Evolutionary conservation across 2,797 vertebrate genomes (phyloP), one percentile per base, ranked within the genome.

Genomic region (Mionectes olivaceus): DNA sequence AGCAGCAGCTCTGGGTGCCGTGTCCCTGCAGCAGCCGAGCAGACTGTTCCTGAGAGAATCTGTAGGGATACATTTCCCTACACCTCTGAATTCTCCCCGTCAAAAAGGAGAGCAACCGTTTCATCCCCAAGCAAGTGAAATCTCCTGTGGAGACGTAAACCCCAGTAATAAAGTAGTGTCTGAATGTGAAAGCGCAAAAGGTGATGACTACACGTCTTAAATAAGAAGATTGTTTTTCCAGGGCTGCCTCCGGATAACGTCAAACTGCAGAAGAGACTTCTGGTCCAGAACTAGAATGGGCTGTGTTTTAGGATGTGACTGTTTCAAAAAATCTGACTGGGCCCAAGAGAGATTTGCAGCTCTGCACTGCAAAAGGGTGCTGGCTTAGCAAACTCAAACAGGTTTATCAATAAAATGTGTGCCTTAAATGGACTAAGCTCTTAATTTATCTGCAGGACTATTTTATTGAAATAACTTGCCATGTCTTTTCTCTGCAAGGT

Each of bases 341-440:
- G 27, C 11, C 12, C 19, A 56, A 35, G 52, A 87, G 49, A 32
- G 23, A 49, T 77, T 39, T 83, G 52, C 25, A 56, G 11, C 25
- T 71, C 24, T 69, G 13, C 1, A 1, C 27, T 52, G 13, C 28
- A 37, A 41, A 65, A 81, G 3, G 25, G 13, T 78, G 57, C 57
- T 86, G 47, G 24, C 44, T 64, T 79, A 76, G 55, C 67, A 77
- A 83, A 81, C 43, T 78, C 12, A 37, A 47, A 63, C 33, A 74
- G n/a, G 4, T 82, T 41, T 67, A 82, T 76, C 55, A 89, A 94
- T 77, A 87, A 95, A 92, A 84, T 33, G 4, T 46, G 90, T 96
- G 95, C 95, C 95, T 97, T 94, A 81, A 85, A 41, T 73, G 44
- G 55, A 96, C 47, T 74, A 24, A 83, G 84, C 55, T 83, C 55